Evolutionary conservation across 2,888 invertebrate genomes (phyloP).

Genomic region (Myathropa florea): DNA sequence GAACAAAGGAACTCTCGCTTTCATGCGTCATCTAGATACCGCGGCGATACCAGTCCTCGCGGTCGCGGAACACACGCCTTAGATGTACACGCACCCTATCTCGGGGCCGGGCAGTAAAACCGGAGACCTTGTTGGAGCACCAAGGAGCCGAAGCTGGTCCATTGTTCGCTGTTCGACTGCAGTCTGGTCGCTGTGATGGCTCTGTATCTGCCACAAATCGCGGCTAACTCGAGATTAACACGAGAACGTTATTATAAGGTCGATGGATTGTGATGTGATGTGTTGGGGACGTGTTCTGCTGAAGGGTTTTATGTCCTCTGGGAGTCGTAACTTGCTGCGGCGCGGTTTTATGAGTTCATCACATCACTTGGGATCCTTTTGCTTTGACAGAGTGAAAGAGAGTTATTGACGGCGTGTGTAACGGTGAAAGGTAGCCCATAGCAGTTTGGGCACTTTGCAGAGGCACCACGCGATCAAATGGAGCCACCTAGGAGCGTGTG

Average conservation of each 20-base stretch:
- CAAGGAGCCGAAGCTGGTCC: not conserved
- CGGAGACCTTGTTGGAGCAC: not conserved
- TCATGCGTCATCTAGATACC: constrained; percentile 18
- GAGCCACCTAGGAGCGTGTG: not conserved
- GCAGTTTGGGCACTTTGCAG: no score
- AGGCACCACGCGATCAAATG: no score
- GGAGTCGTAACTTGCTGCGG: not conserved
- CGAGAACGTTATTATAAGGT: not conserved
- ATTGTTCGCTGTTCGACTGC: not conserved
- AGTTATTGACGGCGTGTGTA: not conserved
- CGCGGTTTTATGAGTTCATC: not conserved
- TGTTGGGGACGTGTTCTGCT: not conserved
- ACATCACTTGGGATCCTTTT: not conserved
- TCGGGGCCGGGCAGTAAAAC: not conserved
- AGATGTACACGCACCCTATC: not conserved
- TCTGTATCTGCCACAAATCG: not conserved
- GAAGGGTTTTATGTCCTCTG: not conserved
- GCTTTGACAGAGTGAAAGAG: not conserved
- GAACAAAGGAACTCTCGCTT: constrained; percentile 46
- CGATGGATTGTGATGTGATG: not conserved
- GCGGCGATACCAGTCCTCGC: no score
- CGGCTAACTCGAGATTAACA: not conserved
- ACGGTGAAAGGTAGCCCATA: not conserved
- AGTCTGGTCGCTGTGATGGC: not conserved
- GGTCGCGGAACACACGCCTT: no score